A percentile compares a stretch with the other conserved stretches of the same genome.
These are phyloP conservation scores for Eleginops maclovinus DNA, from an alignment of 2,113 vertebrate genomes.

Conservation along the genomic window DNA sequence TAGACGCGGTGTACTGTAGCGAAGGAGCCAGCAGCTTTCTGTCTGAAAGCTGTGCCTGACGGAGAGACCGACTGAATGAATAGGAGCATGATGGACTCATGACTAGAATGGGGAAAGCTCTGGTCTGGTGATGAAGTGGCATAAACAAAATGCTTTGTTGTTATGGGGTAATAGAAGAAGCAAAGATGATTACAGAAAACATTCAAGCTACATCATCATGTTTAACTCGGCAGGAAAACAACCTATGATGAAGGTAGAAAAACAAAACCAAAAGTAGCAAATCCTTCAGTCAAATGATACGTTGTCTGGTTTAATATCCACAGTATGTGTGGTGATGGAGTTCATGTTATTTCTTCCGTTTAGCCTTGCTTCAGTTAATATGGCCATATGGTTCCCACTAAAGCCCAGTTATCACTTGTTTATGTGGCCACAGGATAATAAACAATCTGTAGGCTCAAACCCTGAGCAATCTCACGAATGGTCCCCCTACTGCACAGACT, in stretches of 20 bases:
- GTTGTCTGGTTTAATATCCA: background rate
- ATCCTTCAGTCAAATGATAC: slow-evolving; percentile 15
- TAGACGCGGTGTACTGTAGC: slow-evolving; percentile 37
- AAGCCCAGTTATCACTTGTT: slow-evolving; percentile 27
- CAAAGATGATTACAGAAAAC: slow-evolving; percentile 7
- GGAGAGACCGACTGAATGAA: slow-evolving; percentile 30
- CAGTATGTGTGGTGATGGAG: background rate
- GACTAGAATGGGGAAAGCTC: slow-evolving; percentile 39
- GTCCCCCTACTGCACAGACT: background rate
- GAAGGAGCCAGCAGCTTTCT: slow-evolving; percentile 55
- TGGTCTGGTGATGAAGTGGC: slow-evolving; percentile 25
- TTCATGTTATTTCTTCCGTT: background rate
- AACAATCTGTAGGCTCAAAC: slow-evolving; percentile 36
- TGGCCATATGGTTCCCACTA: background rate
- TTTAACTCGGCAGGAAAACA: background rate
- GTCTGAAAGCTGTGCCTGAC: slow-evolving; percentile 24
- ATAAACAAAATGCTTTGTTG: slow-evolving; percentile 33
- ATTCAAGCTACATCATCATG: background rate
- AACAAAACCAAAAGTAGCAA: slow-evolving; percentile 2
- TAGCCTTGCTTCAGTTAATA: background rate
- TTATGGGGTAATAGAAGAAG: slow-evolving; percentile 9
- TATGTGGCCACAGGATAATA: slow-evolving; percentile 38
- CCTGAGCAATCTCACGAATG: slow-evolving; percentile 6
- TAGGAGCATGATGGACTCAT: slow-evolving; percentile 27
- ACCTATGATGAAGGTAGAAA: background rate